A percentile compares a stretch with the other conserved stretches of the same genome.
These are phyloP conservation scores for Heliocidaris erythrogramma DNA, from an alignment of 35 echinoderm and acorn worm species.

Conservation along the genomic window DNA sequence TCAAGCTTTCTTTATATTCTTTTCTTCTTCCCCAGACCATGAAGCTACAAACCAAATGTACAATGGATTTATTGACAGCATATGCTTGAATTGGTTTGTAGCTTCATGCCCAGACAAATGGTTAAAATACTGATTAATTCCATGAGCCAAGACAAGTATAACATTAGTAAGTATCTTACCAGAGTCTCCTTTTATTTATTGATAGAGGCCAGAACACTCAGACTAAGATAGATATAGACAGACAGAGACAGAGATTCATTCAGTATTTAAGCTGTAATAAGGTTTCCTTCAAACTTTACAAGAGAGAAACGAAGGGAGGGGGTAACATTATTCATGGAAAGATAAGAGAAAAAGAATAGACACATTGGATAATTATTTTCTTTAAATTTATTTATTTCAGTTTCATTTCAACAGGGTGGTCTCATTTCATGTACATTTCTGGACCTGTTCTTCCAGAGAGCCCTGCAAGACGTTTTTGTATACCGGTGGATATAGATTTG, in stretches of 20 bases:
- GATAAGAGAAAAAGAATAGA: background rate
- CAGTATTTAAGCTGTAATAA: background rate
- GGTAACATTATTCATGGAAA: background rate
- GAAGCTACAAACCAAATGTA: no score
- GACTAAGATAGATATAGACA: background rate
- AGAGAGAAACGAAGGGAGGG: background rate
- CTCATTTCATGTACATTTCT: no score
- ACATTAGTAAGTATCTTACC: background rate
- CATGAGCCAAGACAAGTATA: background rate
- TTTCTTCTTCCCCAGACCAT: no score
- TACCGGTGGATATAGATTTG: background rate
- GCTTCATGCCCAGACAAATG: background rate
- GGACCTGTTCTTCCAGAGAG: no score
- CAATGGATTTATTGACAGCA: no score
- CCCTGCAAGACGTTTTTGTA: background rate
- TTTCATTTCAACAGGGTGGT: no score
- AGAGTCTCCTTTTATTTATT: background rate
- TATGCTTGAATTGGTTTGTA: no score
- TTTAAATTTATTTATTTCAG: no score
- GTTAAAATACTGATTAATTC: background rate
- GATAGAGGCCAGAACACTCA: background rate
- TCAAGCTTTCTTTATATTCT: background rate
- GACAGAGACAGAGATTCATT: background rate
- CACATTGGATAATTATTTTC: background rate
- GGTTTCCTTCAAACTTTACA: background rate